Conservation (phyloP, 2,888 invertebrate species). For the Nymphalis urticae region DNA sequence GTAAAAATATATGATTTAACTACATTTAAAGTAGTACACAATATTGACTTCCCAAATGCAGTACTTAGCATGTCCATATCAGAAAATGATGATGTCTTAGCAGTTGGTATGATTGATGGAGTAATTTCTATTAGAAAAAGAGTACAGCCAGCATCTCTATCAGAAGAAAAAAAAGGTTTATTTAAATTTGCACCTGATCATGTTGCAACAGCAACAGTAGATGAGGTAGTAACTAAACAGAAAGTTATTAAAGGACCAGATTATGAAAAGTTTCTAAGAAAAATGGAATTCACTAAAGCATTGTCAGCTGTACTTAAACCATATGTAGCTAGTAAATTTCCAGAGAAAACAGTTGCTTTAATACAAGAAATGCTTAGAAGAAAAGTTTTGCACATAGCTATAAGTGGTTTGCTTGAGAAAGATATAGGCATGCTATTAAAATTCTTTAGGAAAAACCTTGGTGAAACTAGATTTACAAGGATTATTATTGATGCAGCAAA, state of each 20-base stretch:
- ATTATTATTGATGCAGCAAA: constrained; percentile 88
- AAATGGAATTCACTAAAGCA: constrained; percentile 91
- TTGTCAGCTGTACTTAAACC: constrained; percentile 85
- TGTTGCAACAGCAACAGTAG: constrained; percentile 60
- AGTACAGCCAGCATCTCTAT: constrained; percentile 79
- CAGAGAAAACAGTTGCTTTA: constrained; percentile 89
- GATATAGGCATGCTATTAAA: constrained; percentile 85
- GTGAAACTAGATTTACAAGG: constrained; percentile 87
- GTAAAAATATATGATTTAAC: constrained; percentile 95
- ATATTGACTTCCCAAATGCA: constrained; percentile 94
- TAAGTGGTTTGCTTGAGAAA: constrained; percentile 86
- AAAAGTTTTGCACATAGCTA: constrained; percentile 87
- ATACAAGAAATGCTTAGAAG: constrained; percentile 94
- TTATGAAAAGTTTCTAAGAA: constrained; percentile 87
- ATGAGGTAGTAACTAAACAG: constrained; percentile 76
- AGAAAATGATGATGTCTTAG: constrained; percentile 89
- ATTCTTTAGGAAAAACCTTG: constrained; percentile 88
- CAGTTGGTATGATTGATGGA: constrained; percentile 96
- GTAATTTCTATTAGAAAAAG: constrained; percentile 92
- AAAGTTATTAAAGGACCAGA: constrained; percentile 69
- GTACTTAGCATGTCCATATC: constrained; percentile 92
- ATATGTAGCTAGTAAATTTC: constrained; percentile 83
- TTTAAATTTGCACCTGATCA: constrained; percentile 81
- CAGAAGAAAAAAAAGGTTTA: constrained; percentile 59
- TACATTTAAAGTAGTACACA: constrained; percentile 93